Conservation (phyloP, 2,113 vertebrate genomes). For the Seriola dumerili region DNA sequence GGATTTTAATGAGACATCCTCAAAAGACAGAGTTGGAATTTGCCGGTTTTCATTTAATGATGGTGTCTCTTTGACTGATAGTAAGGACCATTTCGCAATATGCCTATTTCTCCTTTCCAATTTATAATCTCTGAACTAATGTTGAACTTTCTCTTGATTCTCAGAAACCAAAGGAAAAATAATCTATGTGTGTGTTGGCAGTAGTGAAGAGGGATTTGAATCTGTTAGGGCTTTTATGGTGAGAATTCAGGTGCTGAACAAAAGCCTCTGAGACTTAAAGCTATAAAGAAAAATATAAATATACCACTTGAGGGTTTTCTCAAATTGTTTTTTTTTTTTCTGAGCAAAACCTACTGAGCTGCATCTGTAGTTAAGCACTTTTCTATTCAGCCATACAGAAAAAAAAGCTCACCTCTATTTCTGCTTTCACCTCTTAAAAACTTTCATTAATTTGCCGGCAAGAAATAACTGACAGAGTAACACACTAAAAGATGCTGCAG, state of each 20-base stretch:
- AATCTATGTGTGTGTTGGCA: background rate
- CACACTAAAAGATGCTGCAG: background rate
- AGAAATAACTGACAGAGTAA: background rate
- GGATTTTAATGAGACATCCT: conserved; percentile 73
- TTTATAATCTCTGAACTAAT: conserved; percentile 58
- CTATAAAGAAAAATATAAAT: conserved; percentile 10
- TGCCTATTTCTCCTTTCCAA: conserved; percentile 38
- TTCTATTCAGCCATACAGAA: conserved; percentile 6
- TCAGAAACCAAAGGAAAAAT: conserved; percentile 4
- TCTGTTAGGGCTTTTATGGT: conserved; percentile 6
- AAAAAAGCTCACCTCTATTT: background rate
- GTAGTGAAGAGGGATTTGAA: conserved; percentile 15
- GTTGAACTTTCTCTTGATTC: conserved; percentile 54
- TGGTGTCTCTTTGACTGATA: conserved; percentile 69
- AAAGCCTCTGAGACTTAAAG: conserved; percentile 1
- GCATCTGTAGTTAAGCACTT: background rate
- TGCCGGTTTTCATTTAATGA: conserved; percentile 61
- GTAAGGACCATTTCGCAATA: conserved; percentile 55
- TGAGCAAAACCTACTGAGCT: background rate
- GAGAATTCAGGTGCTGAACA: conserved; percentile 14
- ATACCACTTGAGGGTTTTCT: conserved; percentile 6
- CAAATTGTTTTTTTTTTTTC: background rate
- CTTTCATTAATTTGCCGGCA: background rate
- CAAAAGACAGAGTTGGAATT: conserved; percentile 56
- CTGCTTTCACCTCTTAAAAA: background rate